Conservation (phyloP, 2,888 invertebrate species). For the Sussaba pulchella region DNA sequence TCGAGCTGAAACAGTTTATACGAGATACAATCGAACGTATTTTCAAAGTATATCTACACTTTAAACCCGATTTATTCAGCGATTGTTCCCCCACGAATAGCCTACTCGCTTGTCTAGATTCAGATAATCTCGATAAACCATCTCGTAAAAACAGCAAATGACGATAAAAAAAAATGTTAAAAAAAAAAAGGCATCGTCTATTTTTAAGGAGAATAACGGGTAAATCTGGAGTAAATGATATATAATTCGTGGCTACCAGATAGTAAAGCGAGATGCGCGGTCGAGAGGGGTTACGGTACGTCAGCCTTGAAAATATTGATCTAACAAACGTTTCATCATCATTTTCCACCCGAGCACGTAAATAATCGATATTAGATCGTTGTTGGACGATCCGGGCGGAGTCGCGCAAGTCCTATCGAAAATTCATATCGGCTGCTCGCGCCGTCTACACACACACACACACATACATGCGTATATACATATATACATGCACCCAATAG, state of each 20-base stretch:
- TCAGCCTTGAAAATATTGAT: conserved; percentile 65
- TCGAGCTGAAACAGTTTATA: neutral
- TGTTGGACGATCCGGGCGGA: conserved; percentile 36
- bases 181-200: neutral
- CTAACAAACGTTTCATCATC: conserved; percentile 67
- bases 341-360: conserved; percentile 58
- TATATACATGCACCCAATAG: neutral
- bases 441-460: neutral
- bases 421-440: conserved; percentile 69
- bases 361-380: conserved; percentile 68
- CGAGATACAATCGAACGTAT: neutral
- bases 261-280: conserved; percentile 52
- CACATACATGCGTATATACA: conserved; percentile 8
- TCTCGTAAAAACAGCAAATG: conserved; percentile 32
- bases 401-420: conserved; percentile 65
- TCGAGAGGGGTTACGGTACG: conserved; percentile 61
- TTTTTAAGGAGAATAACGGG: conserved; percentile 20
- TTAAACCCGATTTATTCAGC: conserved; percentile 16
- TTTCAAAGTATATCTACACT: neutral
- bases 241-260: conserved; percentile 66
- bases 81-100: conserved; percentile 31
- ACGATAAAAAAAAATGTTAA: neutral
- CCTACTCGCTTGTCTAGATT: conserved; percentile 9
- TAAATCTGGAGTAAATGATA: conserved; percentile 60
- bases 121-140: conserved; percentile 48